phyloP scores from a whole-genome alignment of 2,797 vertebrate genomes.

The Sus cebifrons region DNA sequence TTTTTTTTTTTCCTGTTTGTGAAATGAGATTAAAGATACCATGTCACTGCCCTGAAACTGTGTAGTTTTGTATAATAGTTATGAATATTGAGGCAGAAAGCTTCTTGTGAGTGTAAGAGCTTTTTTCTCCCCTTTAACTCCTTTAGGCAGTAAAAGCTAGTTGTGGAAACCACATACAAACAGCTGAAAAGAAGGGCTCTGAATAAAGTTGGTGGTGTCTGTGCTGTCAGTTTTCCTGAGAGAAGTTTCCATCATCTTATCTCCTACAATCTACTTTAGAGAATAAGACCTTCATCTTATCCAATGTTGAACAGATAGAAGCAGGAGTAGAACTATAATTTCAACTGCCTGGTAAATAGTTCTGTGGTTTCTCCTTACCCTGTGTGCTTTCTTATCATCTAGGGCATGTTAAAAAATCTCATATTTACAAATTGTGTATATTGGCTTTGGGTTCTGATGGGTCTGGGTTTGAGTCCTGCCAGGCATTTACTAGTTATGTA shows the following conservation, averaged over 20 bases:
- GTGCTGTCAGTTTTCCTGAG: neutral
- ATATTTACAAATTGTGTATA: neutral
- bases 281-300: neutral
- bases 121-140: neutral
- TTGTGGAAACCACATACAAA: constrained; percentile 43
- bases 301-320: neutral
- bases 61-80: neutral
- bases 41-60: neutral
- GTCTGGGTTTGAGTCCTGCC: neutral
- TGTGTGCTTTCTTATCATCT: neutral
- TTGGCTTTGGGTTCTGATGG: constrained; percentile 35
- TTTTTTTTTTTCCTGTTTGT: constrained; percentile 57
- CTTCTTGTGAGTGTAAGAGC: neutral
- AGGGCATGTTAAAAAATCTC: neutral
- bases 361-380: neutral
- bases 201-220: neutral
- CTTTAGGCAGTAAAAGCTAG: constrained; percentile 19
- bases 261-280: neutral
- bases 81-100: neutral
- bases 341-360: neutral
- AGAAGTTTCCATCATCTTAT: neutral
- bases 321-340: constrained; percentile 10
- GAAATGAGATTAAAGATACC: constrained; percentile 53
- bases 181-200: neutral
- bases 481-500: neutral